phyloP scores from a whole-genome alignment of 1,140 invertebrate genomes.

The Anoplolepis gracilipes region DNA sequence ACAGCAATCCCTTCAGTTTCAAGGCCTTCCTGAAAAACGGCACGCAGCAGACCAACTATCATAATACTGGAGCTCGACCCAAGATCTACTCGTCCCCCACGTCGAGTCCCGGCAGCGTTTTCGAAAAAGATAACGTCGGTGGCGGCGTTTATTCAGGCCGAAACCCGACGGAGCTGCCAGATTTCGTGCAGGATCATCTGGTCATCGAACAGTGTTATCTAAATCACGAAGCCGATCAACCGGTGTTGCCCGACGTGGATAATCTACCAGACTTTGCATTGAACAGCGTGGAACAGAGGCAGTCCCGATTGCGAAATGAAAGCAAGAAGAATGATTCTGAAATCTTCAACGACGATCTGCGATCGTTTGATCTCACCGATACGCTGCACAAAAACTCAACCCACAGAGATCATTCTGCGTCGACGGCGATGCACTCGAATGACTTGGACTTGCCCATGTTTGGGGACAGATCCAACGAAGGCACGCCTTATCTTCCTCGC shows the following conservation, averaged over 20 bases:
- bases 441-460: constrained; percentile 78
- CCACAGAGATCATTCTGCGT: constrained; percentile 60
- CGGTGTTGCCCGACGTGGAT: constrained; percentile 80
- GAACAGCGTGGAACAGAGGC: constrained; percentile 79
- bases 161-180: constrained; percentile 86
- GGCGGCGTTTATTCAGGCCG: constrained; percentile 75
- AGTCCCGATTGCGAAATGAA: constrained; percentile 71
- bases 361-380: constrained; percentile 80
- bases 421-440: constrained; percentile 69
- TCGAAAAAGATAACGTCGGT: constrained; percentile 67
- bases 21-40: constrained; percentile 91
- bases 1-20: constrained; percentile 93
- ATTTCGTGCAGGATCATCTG: constrained; percentile 88
- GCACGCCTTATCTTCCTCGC: background rate
- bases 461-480: constrained; percentile 39
- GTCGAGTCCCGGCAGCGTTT: constrained; percentile 61
- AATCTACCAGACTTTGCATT: constrained; percentile 86
- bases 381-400: constrained; percentile 70
- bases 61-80: constrained; percentile 86
- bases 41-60: constrained; percentile 81
- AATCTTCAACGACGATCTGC: constrained; percentile 67
- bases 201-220: constrained; percentile 87
- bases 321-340: constrained; percentile 63
- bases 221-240: constrained; percentile 76
- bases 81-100: constrained; percentile 85